Evolutionary conservation across 2,113 vertebrate species (phyloP).

Genomic region (Mobula birostris): DNA sequence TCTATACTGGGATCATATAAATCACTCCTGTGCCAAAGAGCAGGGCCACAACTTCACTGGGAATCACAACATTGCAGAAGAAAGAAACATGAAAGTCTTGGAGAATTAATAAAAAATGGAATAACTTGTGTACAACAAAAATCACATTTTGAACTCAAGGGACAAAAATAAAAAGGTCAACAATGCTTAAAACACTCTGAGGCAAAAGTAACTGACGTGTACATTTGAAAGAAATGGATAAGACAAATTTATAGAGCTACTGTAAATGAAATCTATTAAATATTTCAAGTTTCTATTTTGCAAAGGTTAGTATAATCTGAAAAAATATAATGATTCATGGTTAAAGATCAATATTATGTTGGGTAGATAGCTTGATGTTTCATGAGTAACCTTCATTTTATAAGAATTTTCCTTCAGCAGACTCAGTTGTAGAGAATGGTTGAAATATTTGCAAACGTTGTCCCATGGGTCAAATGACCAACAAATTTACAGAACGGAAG

Average conservation of each 20-base stretch:
- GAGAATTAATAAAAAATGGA: not conserved
- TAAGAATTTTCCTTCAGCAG: not conserved
- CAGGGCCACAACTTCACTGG: not conserved
- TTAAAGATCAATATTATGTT: not conserved
- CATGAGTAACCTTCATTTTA: not conserved
- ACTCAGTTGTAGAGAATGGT: not conserved
- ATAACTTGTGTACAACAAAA: not conserved
- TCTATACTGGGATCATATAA: conserved; percentile 49
- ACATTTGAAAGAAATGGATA: not conserved
- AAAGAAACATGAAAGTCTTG: not conserved
- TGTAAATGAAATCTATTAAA: not conserved
- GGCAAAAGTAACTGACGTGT: not conserved
- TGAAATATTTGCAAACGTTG: not conserved
- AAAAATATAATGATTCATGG: not conserved
- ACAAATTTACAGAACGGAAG: too few species aligned
- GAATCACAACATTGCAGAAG: conserved; percentile 34
- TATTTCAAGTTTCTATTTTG: not conserved
- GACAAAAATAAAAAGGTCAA: not conserved
- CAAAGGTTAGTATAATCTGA: not conserved
- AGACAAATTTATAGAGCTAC: not conserved
- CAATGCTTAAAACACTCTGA: not conserved
- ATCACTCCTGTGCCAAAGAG: conserved; percentile 38
- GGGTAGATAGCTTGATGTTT: not conserved
- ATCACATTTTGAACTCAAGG: conserved; percentile 4
- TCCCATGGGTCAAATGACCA: not conserved